phyloP scores from a whole-genome alignment of 2,888 invertebrate species.

The Stenurella melanura region DNA sequence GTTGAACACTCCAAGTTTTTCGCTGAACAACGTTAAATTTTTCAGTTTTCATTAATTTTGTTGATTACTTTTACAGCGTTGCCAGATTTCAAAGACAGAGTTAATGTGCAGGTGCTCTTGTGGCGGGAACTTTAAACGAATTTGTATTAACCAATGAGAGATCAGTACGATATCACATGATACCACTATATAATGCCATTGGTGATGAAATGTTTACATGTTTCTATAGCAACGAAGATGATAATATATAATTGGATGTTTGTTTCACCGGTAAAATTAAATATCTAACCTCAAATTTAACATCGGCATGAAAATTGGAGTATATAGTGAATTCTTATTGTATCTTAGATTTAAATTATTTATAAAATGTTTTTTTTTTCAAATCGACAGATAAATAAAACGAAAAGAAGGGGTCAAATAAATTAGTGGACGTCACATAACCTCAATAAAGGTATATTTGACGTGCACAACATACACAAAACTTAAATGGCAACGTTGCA shows the following conservation, averaged over 20 bases:
- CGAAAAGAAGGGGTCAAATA: too few species aligned
- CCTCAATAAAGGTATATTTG: too few species aligned
- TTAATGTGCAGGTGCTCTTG: slow-evolving; percentile 32
- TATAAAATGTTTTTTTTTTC: too few species aligned
- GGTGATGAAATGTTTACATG: slow-evolving; percentile 58
- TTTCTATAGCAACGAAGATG: slow-evolving; percentile 59
- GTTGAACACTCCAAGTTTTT: neutral
- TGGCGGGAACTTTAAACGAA: slow-evolving; percentile 64
- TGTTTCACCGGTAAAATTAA: slow-evolving; percentile 27
- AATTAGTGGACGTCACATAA: too few species aligned
- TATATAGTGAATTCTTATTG: too few species aligned
- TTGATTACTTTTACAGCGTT: slow-evolving; percentile 50
- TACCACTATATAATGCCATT: slow-evolving; percentile 49
- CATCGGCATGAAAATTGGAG: too few species aligned
- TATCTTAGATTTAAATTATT: too few species aligned
- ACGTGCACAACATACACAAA: too few species aligned
- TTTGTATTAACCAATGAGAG: slow-evolving; percentile 56
- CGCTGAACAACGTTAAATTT: neutral
- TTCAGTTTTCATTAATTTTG: slow-evolving; percentile 22
- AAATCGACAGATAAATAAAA: too few species aligned
- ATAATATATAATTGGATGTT: slow-evolving; percentile 55
- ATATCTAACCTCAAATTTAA: slow-evolving; percentile 25
- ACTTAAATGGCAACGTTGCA: neutral
- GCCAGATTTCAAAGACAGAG: slow-evolving; percentile 47
- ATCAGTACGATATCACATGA: slow-evolving; percentile 56